phyloP scores from a whole-genome alignment of 92 coral and sea anemone genomes.

The Zoanthus sociatus region DNA sequence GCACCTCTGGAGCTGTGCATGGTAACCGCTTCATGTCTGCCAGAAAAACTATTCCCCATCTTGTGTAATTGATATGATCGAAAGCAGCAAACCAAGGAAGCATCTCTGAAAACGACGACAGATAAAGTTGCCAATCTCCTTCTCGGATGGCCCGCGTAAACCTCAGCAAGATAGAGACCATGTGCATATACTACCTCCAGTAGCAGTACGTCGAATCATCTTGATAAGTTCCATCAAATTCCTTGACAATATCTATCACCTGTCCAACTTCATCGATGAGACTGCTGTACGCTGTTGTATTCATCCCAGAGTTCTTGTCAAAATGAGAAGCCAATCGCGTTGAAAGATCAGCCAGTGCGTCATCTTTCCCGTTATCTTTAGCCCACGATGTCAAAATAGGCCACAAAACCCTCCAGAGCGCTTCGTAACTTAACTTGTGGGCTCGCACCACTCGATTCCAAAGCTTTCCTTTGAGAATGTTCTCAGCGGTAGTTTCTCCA shows the following conservation, averaged over 20 bases:
- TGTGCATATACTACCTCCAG: slow-evolving; percentile 59
- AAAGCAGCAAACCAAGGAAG: slow-evolving; percentile 78
- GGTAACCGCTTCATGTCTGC: slow-evolving; percentile 72
- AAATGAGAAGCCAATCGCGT: slow-evolving; percentile 5
- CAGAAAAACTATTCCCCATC: slow-evolving; percentile 69
- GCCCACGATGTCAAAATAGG: slow-evolving; percentile 52
- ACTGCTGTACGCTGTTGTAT: not conserved
- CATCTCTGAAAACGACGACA: slow-evolving; percentile 77
- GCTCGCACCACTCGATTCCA: slow-evolving; percentile 78
- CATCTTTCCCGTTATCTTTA: slow-evolving; percentile 45
- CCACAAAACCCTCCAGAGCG: slow-evolving; percentile 59
- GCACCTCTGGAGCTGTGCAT: slow-evolving; percentile 70
- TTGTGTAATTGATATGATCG: slow-evolving; percentile 72
- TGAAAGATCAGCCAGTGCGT: slow-evolving; percentile 53
- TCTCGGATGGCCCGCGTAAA: slow-evolving; percentile 75
- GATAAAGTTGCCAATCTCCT: slow-evolving; percentile 78
- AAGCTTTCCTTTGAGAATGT: slow-evolving; percentile 76
- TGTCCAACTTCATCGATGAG: not conserved
- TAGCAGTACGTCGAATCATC: slow-evolving; percentile 53
- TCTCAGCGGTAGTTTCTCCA: slow-evolving; percentile 67
- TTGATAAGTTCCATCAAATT: slow-evolving; percentile 49
- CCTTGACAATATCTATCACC: not conserved
- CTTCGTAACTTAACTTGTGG: slow-evolving; percentile 64
- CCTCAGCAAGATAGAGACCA: slow-evolving; percentile 52
- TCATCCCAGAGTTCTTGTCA: not conserved